phyloP scores from a whole-genome alignment of 2,888 invertebrate genomes.

The Macaria liturata region DNA sequence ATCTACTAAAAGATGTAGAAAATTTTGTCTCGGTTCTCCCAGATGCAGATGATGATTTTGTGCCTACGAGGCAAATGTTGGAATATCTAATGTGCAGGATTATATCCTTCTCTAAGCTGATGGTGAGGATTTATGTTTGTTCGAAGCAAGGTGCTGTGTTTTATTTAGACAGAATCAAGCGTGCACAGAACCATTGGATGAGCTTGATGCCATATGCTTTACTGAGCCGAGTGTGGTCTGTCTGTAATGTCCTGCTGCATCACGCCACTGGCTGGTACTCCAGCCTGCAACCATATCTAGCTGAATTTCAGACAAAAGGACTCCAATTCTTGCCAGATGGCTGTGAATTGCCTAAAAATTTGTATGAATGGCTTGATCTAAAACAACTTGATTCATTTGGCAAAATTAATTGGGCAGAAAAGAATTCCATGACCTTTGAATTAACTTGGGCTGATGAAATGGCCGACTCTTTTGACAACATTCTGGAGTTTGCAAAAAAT shows the following conservation, averaged over 20 bases:
- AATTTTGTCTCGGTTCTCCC: slow-evolving; percentile 59
- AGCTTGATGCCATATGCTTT: slow-evolving; percentile 80
- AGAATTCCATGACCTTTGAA: slow-evolving; percentile 46
- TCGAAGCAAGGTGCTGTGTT: slow-evolving; percentile 75
- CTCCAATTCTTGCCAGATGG: slow-evolving; percentile 70
- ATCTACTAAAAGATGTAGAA: slow-evolving; percentile 70
- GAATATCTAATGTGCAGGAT: slow-evolving; percentile 80
- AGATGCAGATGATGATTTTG: slow-evolving; percentile 53
- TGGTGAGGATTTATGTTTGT: slow-evolving; percentile 74
- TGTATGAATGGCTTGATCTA: slow-evolving; percentile 75
- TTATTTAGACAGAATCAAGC: slow-evolving; percentile 75
- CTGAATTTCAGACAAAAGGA: slow-evolving; percentile 69
- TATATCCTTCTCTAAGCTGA: slow-evolving; percentile 81
- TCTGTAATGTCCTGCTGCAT: slow-evolving; percentile 70
- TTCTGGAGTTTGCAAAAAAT: slow-evolving; percentile 59
- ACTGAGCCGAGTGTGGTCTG: slow-evolving; percentile 81
- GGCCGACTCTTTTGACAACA: slow-evolving; percentile 53
- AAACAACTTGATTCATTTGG: slow-evolving; percentile 71
- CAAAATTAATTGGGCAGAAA: slow-evolving; percentile 63
- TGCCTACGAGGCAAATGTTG: slow-evolving; percentile 84
- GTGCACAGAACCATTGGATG: slow-evolving; percentile 83
- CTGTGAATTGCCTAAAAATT: slow-evolving; percentile 70
- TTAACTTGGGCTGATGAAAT: slow-evolving; percentile 50
- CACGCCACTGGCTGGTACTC: slow-evolving; percentile 80
- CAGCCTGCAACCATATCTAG: slow-evolving; percentile 61